These are phyloP conservation scores for Griposia aprilina DNA, from an alignment of 2,888 invertebrate genomes.

Conservation along the genomic window DNA sequence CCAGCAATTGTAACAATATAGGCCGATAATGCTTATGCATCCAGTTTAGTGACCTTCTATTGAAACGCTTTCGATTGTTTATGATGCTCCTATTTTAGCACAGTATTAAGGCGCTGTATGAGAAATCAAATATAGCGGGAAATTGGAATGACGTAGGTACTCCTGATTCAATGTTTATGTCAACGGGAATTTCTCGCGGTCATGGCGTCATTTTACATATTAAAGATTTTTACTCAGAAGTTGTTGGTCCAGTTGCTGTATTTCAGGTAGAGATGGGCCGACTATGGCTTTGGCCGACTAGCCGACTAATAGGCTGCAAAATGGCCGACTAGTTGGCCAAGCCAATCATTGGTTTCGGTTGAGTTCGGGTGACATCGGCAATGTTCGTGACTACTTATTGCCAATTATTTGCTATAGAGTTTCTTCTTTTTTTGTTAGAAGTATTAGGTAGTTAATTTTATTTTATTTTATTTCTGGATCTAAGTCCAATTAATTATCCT, in stretches of 20 bases:
- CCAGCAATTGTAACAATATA: background rate
- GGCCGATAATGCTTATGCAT: background rate
- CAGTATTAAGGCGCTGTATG: slow-evolving; percentile 54
- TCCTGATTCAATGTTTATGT: slow-evolving; percentile 32
- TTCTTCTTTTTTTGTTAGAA: too few relatives aligned
- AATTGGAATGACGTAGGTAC: slow-evolving; percentile 56
- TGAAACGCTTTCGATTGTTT: slow-evolving; percentile 32
- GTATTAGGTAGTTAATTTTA: too few relatives aligned
- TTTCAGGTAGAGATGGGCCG: too few relatives aligned
- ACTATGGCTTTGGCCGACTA: too few relatives aligned
- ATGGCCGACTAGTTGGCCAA: too few relatives aligned
- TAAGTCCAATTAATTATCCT: too few relatives aligned
- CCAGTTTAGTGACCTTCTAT: slow-evolving; percentile 41
- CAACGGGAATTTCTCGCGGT: slow-evolving; percentile 35
- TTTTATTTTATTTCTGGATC: too few relatives aligned
- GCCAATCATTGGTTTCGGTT: too few relatives aligned
- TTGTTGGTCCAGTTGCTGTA: slow-evolving; percentile 13
- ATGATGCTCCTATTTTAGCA: slow-evolving; percentile 51
- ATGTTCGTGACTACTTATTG: too few relatives aligned
- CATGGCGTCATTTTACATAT: slow-evolving; percentile 18
- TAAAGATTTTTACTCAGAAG: slow-evolving; percentile 2
- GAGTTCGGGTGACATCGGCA: too few relatives aligned
- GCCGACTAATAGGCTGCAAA: too few relatives aligned
- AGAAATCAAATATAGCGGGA: slow-evolving; percentile 57
- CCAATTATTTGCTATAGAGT: too few relatives aligned